Percentiles rank a stretch among this genome's conserved stretches.
Conservation (phyloP, 2,888 invertebrate species). For the Onthophagus sagittarius region DNA sequence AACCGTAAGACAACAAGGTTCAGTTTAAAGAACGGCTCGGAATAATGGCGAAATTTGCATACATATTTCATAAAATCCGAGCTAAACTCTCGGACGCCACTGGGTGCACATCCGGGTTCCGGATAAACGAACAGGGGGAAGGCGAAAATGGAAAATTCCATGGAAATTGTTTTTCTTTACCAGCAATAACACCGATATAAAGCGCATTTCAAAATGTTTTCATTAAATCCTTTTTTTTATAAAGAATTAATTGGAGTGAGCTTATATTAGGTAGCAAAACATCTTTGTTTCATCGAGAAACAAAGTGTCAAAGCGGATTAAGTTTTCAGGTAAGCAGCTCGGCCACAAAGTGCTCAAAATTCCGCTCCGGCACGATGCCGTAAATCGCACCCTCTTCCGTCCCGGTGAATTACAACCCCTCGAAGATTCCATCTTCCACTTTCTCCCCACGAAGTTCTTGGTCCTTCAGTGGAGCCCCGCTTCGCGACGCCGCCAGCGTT, state of each 20-base stretch:
- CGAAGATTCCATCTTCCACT: neutral
- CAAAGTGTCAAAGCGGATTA: neutral
- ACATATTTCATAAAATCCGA: neutral
- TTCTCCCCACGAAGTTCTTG: neutral
- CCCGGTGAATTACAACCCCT: neutral
- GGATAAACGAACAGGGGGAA: neutral
- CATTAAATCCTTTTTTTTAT: neutral
- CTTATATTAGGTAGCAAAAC: neutral
- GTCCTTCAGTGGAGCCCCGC: neutral
- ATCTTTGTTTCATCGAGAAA: neutral
- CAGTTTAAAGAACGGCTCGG: neutral
- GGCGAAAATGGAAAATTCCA: neutral
- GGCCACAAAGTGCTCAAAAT: neutral
- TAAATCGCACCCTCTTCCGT: neutral
- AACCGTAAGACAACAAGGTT: neutral
- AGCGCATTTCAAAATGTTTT: neutral
- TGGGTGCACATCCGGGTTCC: neutral
- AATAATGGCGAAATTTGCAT: neutral
- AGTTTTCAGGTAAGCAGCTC: neutral
- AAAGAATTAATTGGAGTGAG: too few relatives aligned
- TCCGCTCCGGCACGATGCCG: neutral
- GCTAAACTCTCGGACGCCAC: neutral
- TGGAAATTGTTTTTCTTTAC: neutral
- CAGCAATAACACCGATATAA: neutral
- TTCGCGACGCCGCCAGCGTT: neutral